Evolutionary conservation across 2,888 invertebrate genomes (phyloP), one percentile per base, ranked within the genome.

Genomic region (Eustalomyia histrio): DNA sequence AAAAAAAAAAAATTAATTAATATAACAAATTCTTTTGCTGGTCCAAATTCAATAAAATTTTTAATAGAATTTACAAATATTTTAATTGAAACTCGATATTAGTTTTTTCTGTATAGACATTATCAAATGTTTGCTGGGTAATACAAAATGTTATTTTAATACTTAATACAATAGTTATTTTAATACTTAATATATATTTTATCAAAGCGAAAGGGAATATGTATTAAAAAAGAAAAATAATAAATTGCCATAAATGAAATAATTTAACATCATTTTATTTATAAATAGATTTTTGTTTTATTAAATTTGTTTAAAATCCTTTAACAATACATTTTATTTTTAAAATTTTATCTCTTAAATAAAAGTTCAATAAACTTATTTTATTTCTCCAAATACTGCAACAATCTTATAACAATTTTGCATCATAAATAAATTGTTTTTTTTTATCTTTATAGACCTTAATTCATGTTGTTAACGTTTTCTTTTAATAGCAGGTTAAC

Each of bases 161-260:
- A 39, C n/a, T n/a, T n/a, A 39, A 39, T 39, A 12, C 39, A 39
- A 39, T 12, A 39, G 2, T 29, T 39, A 39, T 39, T 39, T 39
- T 39, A 39, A 14, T 39, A 39, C 14, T 39, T 12, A 12, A 39
- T 2, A 39, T 2, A 39, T 12, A 39, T 75, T 65, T 24, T 55
- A 71, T 24, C 43, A 71, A 74, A 79, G 58, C 65, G 71, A 80
- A 80, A 71, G 75, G 78, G 24, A 69, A 58, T 65, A 12, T 29
- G n/a, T 39, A 39, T 29, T 29, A 39, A 39, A 39, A 39, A 10
- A 12, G 12, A 39, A 39, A 39, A 10, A 12, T 39, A 29, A 29
- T 29, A 29, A 29, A 39, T 39, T 39, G 9, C 39, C 39, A 39
- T 12, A 39, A 39, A 39, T 39, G 1, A 29, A 29, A 29, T 29